Percentiles rank a stretch among this genome's conserved stretches.
Evolutionary conservation across 1,140 invertebrate genomes (phyloP).

Genomic region (Odontomachus brunneus): DNA sequence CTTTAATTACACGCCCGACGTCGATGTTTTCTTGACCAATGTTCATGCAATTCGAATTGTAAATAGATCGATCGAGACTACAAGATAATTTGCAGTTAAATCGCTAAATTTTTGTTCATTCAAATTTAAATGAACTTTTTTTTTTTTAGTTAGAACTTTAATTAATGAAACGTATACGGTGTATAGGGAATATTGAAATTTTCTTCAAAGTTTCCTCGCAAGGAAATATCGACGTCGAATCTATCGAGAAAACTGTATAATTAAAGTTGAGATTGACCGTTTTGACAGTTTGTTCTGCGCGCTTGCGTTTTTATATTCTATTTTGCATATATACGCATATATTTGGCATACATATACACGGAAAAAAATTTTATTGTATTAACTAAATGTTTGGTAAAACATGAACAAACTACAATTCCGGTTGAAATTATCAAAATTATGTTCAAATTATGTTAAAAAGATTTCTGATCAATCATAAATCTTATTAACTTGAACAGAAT

Average conservation of each 20-base stretch:
- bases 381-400: no score
- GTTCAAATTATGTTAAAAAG: no score
- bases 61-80: conserved; percentile 30
- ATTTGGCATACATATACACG: conserved; percentile 11
- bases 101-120: neutral
- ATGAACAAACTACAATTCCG: no score
- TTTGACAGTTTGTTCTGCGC: neutral
- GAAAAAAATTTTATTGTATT: no score
- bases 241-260: neutral
- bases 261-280: conserved; percentile 11
- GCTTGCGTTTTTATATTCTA: conserved; percentile 33
- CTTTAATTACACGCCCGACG: conserved; percentile 3
- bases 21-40: conserved; percentile 16
- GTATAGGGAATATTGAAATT: neutral
- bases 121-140: conserved; percentile 23
- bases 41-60: conserved; percentile 6
- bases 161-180: neutral
- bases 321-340: conserved; percentile 1
- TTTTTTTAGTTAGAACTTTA: neutral
- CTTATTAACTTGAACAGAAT: no score
- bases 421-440: no score
- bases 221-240: neutral
- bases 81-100: conserved; percentile 14
- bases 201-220: no score
- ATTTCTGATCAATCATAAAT: no score